Conservation (phyloP, 2,888 invertebrate genomes). For the Hypercompe scribonia region DNA sequence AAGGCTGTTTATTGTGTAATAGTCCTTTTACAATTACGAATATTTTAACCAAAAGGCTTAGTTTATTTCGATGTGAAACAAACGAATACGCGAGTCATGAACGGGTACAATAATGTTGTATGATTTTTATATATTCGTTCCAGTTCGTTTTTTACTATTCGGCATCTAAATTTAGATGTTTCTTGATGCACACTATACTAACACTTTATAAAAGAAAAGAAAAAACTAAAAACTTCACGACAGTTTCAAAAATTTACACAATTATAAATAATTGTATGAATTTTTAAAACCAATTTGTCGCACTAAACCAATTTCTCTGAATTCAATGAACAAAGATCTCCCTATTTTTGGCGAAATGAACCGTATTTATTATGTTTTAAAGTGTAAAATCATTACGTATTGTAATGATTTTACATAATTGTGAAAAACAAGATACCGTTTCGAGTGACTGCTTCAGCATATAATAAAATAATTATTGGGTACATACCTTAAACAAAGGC, state of each 20-base stretch:
- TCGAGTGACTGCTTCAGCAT: constrained; percentile 26
- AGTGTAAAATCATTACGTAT: constrained; percentile 35
- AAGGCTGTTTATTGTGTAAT: constrained; percentile 15
- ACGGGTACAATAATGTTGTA: constrained; percentile 2
- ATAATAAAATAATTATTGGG: constrained; percentile 27
- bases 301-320: constrained; percentile 56
- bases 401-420: no score
- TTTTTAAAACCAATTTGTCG: constrained; percentile 32
- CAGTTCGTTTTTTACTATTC: constrained; percentile 37
- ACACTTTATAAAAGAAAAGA: no score
- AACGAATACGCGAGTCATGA: constrained; percentile 29
- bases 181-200: constrained; percentile 14
- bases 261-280: constrained; percentile 26
- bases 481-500: neutral
- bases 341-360: constrained; percentile 55
- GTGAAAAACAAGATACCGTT: constrained; percentile 31
- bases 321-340: constrained; percentile 52
- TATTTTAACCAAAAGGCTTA: neutral
- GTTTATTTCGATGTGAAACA: constrained; percentile 20
- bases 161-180: constrained; percentile 33
- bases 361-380: constrained; percentile 48
- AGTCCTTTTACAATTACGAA: neutral
- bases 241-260: no score
- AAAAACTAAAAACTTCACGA: no score
- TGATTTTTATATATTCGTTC: constrained; percentile 41